Evolutionary conservation across 2,888 invertebrate genomes (phyloP).

Genomic region (Macaria liturata): DNA sequence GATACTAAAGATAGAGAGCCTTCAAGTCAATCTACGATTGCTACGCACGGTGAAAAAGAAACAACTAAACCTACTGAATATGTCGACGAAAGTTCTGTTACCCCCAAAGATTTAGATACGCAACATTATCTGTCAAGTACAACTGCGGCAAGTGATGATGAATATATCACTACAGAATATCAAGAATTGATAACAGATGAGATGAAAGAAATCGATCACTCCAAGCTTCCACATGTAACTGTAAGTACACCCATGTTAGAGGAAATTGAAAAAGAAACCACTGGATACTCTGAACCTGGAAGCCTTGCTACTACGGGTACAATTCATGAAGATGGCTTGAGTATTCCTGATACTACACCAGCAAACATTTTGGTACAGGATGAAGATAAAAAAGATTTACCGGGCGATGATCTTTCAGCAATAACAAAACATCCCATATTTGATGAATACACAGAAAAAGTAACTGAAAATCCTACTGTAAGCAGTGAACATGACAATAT

Average conservation of each 20-base stretch:
- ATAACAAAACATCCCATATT: conserved; percentile 16
- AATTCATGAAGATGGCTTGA: conserved; percentile 13
- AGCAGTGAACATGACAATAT: conserved; percentile 8
- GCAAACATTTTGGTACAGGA: conserved; percentile 14
- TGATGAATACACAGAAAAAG: conserved; percentile 12
- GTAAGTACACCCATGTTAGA: conserved; percentile 38
- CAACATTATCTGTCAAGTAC: conserved; percentile 20
- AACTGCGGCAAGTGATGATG: conserved; percentile 31
- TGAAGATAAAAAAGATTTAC: conserved; percentile 5
- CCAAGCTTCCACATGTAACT: conserved; percentile 23
- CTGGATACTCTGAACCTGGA: conserved; percentile 23
- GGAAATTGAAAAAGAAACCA: conserved; percentile 40
- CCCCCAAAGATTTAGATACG: conserved; percentile 4
- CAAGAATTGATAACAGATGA: conserved; percentile 19
- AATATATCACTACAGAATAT: conserved; percentile 31
- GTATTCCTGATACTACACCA: conserved; percentile 14
- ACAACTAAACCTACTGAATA: conserved; percentile 23
- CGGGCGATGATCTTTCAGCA: conserved; percentile 4
- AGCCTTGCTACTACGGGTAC: conserved; percentile 15
- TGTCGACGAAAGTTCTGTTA: conserved; percentile 4
- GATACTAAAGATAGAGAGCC: conserved; percentile 3
- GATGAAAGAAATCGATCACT: conserved; percentile 16
- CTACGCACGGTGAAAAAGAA: conserved; percentile 20
- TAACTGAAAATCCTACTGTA: not conserved
- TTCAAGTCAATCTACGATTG: conserved; percentile 14